Percentiles rank a stretch among this genome's conserved stretches.
Conservation (phyloP, 1,140 invertebrate species). For the Watersipora subatra region DNA sequence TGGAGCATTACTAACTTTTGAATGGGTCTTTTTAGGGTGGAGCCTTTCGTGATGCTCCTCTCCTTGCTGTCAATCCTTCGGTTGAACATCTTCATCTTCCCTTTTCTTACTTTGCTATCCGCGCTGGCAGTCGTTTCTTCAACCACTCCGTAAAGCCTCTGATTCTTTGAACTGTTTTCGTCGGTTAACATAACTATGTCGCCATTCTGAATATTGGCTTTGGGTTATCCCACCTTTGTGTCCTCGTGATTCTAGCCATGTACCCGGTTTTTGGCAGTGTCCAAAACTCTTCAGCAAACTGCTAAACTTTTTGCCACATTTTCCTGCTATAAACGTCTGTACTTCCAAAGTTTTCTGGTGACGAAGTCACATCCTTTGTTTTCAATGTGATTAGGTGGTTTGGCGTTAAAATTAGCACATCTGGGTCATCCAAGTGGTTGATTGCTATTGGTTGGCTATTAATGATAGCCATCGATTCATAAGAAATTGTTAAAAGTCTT, state of each 20-base stretch:
- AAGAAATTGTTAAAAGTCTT: not conserved
- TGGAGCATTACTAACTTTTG: not conserved
- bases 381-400: not conserved
- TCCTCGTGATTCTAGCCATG: not conserved
- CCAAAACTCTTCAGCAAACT: not conserved
- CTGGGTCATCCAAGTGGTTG: not conserved
- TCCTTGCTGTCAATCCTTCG: too few species aligned
- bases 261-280: not conserved
- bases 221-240: not conserved
- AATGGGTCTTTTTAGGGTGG: not conserved
- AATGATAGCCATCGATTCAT: not conserved
- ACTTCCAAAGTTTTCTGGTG: not conserved
- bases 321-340: not conserved
- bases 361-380: not conserved
- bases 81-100: not conserved
- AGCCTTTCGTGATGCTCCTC: too few species aligned
- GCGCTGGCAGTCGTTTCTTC: not conserved
- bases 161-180: not conserved
- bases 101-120: not conserved
- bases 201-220: not conserved
- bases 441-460: not conserved
- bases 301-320: not conserved
- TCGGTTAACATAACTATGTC: slow-evolving; percentile 2
- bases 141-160: not conserved
- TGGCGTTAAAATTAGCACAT: not conserved